Evolutionary conservation across 2,797 vertebrate species (phyloP).

Genomic region (Macrochelys suwanniensis): DNA sequence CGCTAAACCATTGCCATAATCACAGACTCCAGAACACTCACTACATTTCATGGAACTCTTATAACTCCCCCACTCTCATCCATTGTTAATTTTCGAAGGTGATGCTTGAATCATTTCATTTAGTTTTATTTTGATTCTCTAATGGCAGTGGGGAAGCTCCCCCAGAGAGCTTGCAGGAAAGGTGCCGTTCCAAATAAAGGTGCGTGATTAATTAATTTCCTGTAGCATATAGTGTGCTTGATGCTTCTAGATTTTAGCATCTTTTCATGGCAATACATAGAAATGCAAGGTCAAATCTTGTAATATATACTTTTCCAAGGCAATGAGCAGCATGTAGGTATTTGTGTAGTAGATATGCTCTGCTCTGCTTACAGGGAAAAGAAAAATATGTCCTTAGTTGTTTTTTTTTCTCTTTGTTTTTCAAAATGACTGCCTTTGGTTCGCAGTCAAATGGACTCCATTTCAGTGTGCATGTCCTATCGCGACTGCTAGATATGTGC

Average conservation of each 20-base stretch:
- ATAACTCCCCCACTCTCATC: constrained; percentile 26
- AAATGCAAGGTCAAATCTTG: not conserved
- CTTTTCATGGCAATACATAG: constrained; percentile 39
- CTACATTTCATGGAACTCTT: constrained; percentile 42
- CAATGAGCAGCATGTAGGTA: constrained; percentile 24
- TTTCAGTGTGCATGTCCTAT: not conserved
- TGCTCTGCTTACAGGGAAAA: not conserved
- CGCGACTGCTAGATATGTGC: not conserved
- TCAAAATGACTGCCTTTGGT: not conserved
- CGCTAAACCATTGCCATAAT: constrained; percentile 60
- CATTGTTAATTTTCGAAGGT: constrained; percentile 59
- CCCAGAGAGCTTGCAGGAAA: constrained; percentile 45
- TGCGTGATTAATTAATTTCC: not conserved
- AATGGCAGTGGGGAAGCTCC: constrained; percentile 48
- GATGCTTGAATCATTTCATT: constrained; percentile 55
- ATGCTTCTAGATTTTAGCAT: constrained; percentile 55
- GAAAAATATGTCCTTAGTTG: not conserved
- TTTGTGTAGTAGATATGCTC: constrained; percentile 3
- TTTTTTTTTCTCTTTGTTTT: not conserved
- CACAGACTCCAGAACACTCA: constrained; percentile 32
- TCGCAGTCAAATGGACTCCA: not conserved
- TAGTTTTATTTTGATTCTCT: constrained; percentile 69
- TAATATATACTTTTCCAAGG: not conserved
- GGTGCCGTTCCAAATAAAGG: constrained; percentile 55
- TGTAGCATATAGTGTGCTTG: not conserved